Base-by-base conservation (phyloP, 2,113 vertebrate species). In the Oxyruncus cristatus region DNA sequence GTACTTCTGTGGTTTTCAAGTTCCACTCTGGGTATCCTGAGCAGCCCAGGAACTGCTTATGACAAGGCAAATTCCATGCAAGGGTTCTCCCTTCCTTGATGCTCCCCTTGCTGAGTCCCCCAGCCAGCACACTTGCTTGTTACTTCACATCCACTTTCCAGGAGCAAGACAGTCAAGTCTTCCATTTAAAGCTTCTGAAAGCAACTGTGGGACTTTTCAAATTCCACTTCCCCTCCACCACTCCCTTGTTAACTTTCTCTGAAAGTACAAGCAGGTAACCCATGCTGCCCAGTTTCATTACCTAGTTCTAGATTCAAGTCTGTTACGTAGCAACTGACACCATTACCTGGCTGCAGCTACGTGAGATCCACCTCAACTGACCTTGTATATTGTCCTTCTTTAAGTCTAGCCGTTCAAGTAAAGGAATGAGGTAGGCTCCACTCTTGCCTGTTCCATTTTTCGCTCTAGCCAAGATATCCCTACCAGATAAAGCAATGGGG, bases 391-490 rank as follows among this genome's bases (percentile, higher is more conserved):
- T 99, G 98, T 99, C 99, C 98, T 98, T 99, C 98, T 99, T 99
- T 98, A 99, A 98, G 98, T 99, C 99, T 97, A 99, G 99, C 93
- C 99, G 98, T 99, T 99, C 99, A 99, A 99, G 99, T 99, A 99
- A 99, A 98, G 99, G 99, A 98, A 99, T 99, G 99, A 99, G 99
- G 99, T 99, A 99, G 99, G 99, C 99, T 98, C 99, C 99, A 85
- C 99, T 99, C 98, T 99, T 99, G 98, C 99, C 99, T 90, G 99
- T 99, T 98, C 99, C 99, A 19, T 99, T 99, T 98, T 99, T 99
- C 93, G 99, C 99, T 98, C 99, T 99, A 97, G 99, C 99, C 98
- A 99, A 98, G 97, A 99, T 99, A 98, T 99, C 99, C 97, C 99
- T 99, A 98, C 99, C 99, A 97, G 99, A 99, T 95, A 99, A 98